Base-by-base conservation (phyloP, 2,113 vertebrate species). In the Corythornis cristatus region DNA sequence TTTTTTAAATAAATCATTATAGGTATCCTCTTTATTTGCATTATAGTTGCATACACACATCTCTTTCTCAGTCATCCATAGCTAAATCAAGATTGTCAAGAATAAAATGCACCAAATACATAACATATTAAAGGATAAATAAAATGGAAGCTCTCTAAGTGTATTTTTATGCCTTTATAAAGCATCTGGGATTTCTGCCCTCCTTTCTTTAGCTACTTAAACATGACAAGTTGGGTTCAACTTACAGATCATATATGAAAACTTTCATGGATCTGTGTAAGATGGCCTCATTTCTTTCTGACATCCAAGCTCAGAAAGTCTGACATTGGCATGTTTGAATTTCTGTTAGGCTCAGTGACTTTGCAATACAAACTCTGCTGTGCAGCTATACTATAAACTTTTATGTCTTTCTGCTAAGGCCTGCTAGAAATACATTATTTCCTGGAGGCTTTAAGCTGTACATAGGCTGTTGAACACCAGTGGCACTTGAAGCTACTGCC, bases 281-380 rank as follows among this genome's bases (percentile, higher is more conserved):
- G 62, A 94, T 60, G 25, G 64, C 68, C 31, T 58, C 57, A 78
- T 37, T 91, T 88, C 62, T 58, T 79, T 95, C 83, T 61, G 50
- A 82, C 60, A 66, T 83, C 53, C 78, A 54, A 31, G 31, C 40
- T 85, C 70, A 77, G 33, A 80, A 93, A 95, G 66, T 77, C 14
- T 93, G 81, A 86, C n/a, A 60, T 46, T 77, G 54, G 13, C 64
- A 75, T 86, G 75, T 93, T n/a, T 95, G 68, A 79, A 83, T 95
- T 95, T 96, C 90, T 80, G 61, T 66, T 68, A 64, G 54, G 50
- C 12, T 67, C 35, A 64, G 45, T 76, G 50, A 68, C 62, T 60
- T 58, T 93, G 73, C 70, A 83, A 79, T 58, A 78, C 45, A 77
- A 92, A 95, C n/a, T 88, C 54, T 57, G 56, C 9, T 45, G 74